A percentile compares a stretch with the other conserved stretches of the same genome.
Evolutionary conservation across 2,797 vertebrate genomes (phyloP).

Genomic region (Argyrosomus regius): DNA sequence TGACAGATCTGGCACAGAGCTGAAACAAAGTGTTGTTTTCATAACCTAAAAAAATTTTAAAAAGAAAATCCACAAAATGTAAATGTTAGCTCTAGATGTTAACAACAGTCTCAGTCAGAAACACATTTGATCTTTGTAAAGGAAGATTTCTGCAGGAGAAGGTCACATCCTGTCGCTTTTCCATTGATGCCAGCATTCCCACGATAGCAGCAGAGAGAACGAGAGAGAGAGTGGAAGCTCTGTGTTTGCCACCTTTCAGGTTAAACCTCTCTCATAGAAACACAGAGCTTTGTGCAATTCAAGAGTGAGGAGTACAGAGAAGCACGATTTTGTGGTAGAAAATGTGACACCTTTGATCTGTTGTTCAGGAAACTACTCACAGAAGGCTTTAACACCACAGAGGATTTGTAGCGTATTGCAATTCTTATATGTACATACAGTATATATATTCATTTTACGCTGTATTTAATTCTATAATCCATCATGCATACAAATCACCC

Average conservation of each 20-base stretch:
- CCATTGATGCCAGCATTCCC: constrained; percentile 17
- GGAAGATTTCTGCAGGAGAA: constrained; percentile 19
- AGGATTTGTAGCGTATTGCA: not conserved
- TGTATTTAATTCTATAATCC: not conserved
- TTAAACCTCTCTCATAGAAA: constrained; percentile 2
- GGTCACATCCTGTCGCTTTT: constrained; percentile 29
- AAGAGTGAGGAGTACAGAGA: not conserved
- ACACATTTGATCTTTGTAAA: constrained; percentile 20
- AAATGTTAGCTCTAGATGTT: constrained; percentile 37
- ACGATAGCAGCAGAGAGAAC: not conserved
- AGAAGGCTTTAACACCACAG: not conserved
- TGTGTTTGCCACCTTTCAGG: constrained; percentile 10
- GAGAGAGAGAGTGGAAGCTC: not conserved
- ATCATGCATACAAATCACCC: not conserved
- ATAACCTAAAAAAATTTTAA: constrained; percentile 3
- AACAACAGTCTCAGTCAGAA: not conserved
- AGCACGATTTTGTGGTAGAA: not conserved
- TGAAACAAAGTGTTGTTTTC: constrained; percentile 25
- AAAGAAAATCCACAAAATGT: constrained; percentile 16
- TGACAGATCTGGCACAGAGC: constrained; percentile 27
- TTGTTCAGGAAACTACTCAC: not conserved
- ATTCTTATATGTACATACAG: not conserved
- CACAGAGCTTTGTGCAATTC: constrained; percentile 1
- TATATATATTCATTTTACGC: not conserved
- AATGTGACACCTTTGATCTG: constrained; percentile 15